Base-by-base conservation (phyloP, 2,113 vertebrate species). In the Silurus asotus region DNA sequence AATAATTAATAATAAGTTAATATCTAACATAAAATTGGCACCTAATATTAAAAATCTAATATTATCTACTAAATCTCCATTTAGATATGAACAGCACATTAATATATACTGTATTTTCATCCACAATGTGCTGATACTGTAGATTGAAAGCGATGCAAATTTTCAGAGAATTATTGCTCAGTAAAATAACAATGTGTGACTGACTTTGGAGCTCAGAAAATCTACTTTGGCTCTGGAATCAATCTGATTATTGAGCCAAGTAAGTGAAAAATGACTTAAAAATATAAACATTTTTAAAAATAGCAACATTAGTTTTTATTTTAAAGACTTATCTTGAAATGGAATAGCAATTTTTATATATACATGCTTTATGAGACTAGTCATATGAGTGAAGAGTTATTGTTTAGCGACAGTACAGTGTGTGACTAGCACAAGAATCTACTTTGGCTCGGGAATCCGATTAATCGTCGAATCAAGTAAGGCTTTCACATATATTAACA, bases 391-490 rank as follows among this genome's bases (percentile, higher is more conserved):
- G 17, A 58, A 56, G n/a, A 62, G 67, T 86, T 84, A 64, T 64
- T 91, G 80, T 15, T 76, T 8, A 13, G n/a, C 1, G 65, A 67
- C 6, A 23, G 45, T 82, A 17, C 17, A 58, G 20, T 88, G 87
- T 88, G 85, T 88, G 89, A 88, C 85, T 89, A 80, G 37, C 83
- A 25, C 5, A n/a, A 90, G 78, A 82, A 11, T 90, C 0, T 5
- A 79, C 4, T 92, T 92, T 1, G 92, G 89, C 58, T n/a, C 74
- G 2, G 91, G 91, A 59, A 89, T 85, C 75, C 91, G 85, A 85
- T 25, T 93, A 28, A 84, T 28, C 0, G 51, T 88, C 13, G n/a
- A 89, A 45, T 49, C 88, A 78, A 90, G 91, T 81, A 81, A 86
- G 84, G 88, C 25, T 59, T 58, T 59, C 5, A 58, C 5, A 72